Percentiles rank a stretch among this genome's conserved stretches.
These are phyloP conservation scores for Medauroidea extradentata DNA, from an alignment of 1,140 invertebrate genomes.

Conservation along the genomic window DNA sequence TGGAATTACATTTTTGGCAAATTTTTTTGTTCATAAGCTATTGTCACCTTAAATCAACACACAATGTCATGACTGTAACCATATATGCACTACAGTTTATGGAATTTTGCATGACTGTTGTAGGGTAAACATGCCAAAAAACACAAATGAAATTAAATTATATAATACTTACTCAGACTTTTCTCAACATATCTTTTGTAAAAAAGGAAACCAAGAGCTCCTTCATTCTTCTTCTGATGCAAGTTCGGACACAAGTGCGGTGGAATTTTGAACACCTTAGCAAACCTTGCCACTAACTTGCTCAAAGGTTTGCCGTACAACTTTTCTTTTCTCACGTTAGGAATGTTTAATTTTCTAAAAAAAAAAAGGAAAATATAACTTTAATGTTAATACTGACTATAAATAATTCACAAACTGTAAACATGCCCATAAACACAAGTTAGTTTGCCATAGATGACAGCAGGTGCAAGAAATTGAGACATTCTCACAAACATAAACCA, in stretches of 20 bases:
- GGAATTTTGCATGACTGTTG: too few relatives aligned
- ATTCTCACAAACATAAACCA: too few relatives aligned
- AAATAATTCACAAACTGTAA: neutral
- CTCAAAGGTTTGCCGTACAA: slow-evolving; percentile 53
- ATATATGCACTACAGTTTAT: too few relatives aligned
- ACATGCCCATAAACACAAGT: neutral
- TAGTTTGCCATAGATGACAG: neutral
- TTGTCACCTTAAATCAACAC: too few relatives aligned
- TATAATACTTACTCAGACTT: slow-evolving; percentile 46
- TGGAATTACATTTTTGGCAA: too few relatives aligned
- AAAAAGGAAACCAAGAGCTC: slow-evolving; percentile 61
- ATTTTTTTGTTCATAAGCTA: too few relatives aligned
- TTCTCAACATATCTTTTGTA: slow-evolving; percentile 57
- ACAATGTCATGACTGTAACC: too few relatives aligned
- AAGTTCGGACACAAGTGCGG: slow-evolving; percentile 57
- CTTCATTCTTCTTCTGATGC: slow-evolving; percentile 55
- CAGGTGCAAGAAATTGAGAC: too few relatives aligned
- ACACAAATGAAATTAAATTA: too few relatives aligned
- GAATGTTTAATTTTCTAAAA: slow-evolving; percentile 50
- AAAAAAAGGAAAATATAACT: slow-evolving; percentile 31
- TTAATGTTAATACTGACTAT: neutral
- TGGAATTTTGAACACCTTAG: slow-evolving; percentile 57
- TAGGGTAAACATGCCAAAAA: too few relatives aligned
- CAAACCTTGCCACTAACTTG: slow-evolving; percentile 56
- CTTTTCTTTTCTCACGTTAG: slow-evolving; percentile 54